These are phyloP conservation scores for Thymelicus sylvestris DNA, from an alignment of 2,888 invertebrate genomes.

Conservation along the genomic window DNA sequence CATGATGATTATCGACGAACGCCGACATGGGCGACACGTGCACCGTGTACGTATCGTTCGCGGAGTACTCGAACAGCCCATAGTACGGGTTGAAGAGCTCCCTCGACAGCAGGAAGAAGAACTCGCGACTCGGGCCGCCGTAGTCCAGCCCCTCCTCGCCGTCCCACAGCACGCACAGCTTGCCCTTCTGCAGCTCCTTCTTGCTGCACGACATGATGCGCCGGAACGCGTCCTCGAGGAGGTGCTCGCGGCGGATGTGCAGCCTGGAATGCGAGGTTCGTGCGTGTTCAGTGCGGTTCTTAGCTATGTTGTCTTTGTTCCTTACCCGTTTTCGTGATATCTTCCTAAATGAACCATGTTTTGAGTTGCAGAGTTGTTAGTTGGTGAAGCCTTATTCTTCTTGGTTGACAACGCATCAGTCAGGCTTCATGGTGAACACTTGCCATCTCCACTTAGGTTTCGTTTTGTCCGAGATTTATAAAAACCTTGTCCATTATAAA, in stretches of 20 bases:
- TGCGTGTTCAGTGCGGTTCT: not conserved
- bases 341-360: no score
- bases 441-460: no score
- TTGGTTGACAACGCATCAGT: no score
- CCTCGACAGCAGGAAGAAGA: constrained; percentile 98
- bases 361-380: no score
- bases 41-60: constrained; percentile 98
- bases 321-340: no score
- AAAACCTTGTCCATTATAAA: no score
- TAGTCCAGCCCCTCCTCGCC: constrained; percentile 99
- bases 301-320: no score
- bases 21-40: constrained; percentile 98
- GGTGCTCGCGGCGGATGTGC: constrained; percentile 95
- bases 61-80: constrained; percentile 98
- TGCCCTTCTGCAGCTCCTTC: constrained; percentile 97
- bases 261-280: constrained; percentile 84
- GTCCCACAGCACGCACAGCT: constrained; percentile 96
- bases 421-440: no score
- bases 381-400: no score
- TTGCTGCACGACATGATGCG: constrained; percentile 98
- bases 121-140: constrained; percentile 98
- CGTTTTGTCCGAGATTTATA: no score
- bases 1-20: constrained; percentile 98
- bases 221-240: constrained; percentile 97
- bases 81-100: constrained; percentile 99